Evolutionary conservation across 2,113 vertebrate species (phyloP).

Genomic region (Athene noctua): DNA sequence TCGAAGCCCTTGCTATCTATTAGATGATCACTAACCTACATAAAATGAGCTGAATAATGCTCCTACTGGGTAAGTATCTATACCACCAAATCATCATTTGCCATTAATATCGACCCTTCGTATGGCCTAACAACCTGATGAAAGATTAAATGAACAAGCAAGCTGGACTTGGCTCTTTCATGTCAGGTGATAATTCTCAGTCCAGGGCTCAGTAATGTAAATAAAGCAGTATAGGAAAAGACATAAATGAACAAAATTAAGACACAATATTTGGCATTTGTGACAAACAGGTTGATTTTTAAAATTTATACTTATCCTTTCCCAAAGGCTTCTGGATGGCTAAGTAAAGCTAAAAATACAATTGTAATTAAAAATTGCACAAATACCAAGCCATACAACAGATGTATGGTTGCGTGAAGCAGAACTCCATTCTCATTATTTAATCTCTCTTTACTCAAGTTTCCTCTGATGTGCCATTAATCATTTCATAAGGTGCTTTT

Average conservation of each 20-base stretch:
- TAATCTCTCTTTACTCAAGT: background rate
- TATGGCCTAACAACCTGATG: background rate
- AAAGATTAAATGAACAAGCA: background rate
- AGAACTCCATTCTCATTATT: background rate
- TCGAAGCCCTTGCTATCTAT: background rate
- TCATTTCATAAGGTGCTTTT: background rate
- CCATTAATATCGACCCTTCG: background rate
- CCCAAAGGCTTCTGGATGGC: background rate
- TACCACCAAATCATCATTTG: background rate
- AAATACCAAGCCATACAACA: background rate
- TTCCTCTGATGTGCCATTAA: background rate
- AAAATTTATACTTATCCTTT: background rate
- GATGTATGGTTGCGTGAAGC: background rate
- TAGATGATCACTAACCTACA: background rate
- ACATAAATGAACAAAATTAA: background rate
- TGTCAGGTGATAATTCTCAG: background rate
- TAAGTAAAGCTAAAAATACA: background rate
- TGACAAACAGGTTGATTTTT: background rate
- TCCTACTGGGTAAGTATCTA: background rate
- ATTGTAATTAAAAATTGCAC: background rate
- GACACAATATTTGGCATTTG: background rate
- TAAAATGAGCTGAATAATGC: background rate
- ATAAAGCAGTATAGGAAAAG: background rate
- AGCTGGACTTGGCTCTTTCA: background rate
- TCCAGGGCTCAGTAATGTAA: too few species aligned